A percentile compares a stretch with the other conserved stretches of the same genome.
Conservation (phyloP, 2,888 invertebrate species). For the Zelleria hepariella region DNA sequence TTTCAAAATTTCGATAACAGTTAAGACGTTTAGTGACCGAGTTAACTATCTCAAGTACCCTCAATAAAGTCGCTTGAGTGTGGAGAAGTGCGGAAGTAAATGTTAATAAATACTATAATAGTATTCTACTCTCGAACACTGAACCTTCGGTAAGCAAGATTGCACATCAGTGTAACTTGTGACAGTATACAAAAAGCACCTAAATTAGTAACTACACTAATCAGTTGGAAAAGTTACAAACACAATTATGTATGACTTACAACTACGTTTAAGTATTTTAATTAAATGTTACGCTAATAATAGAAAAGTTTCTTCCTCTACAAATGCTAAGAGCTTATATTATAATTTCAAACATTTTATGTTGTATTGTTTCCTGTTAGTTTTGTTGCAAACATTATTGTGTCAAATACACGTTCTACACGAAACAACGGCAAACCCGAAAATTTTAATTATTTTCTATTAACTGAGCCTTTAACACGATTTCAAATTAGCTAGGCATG, state of each 20-base stretch:
- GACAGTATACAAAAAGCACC: constrained; percentile 44
- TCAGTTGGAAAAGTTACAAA: neutral
- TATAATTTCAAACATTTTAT: neutral
- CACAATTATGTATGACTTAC: neutral
- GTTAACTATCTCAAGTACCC: too few relatives aligned
- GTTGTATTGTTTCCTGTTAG: neutral
- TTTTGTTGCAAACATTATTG: neutral
- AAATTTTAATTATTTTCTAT: too few relatives aligned
- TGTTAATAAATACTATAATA: too few relatives aligned
- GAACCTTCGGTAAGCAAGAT: constrained; percentile 31
- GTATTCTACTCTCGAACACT: too few relatives aligned
- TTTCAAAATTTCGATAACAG: neutral
- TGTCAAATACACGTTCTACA: too few relatives aligned
- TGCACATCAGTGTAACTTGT: constrained; percentile 34
- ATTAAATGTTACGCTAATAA: neutral
- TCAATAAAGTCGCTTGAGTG: neutral
- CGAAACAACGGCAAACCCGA: neutral
- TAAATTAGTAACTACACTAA: constrained; percentile 19
- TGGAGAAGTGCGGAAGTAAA: neutral
- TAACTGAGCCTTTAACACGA: neutral
- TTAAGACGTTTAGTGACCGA: neutral
- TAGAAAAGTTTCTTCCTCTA: neutral
- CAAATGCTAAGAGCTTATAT: neutral
- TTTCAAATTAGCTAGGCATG: neutral
- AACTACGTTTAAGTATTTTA: neutral